Conservation (phyloP, 2,797 vertebrate genomes). For the Rhyacichthys aspro region DNA sequence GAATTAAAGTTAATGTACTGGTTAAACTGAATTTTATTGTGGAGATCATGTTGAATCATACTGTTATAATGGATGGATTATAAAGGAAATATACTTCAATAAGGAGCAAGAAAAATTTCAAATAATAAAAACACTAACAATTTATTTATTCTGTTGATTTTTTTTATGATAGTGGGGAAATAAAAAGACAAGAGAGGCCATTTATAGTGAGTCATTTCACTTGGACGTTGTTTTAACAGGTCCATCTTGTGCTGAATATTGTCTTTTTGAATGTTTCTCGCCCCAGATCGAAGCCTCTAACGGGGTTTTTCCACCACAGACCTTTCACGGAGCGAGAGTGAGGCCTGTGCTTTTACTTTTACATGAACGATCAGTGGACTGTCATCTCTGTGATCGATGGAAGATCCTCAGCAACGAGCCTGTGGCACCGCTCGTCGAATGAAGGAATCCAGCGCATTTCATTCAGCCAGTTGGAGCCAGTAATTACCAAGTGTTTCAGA, state of each 20-base stretch:
- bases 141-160: too few relatives aligned
- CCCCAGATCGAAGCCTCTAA: neutral
- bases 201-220: neutral
- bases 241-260: neutral
- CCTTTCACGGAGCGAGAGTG: conserved; percentile 32
- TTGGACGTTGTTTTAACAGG: neutral
- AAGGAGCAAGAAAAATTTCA: too few relatives aligned
- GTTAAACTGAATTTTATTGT: too few relatives aligned
- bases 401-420: conserved; percentile 28
- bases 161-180: too few relatives aligned
- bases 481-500: conserved; percentile 54
- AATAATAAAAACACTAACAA: too few relatives aligned
- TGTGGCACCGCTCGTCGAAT: conserved; percentile 9
- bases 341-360: conserved; percentile 21
- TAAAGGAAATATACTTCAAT: too few relatives aligned
- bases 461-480: conserved; percentile 35
- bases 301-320: conserved; percentile 10
- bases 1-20: too few relatives aligned
- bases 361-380: conserved; percentile 34
- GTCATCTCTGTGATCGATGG: conserved; percentile 60
- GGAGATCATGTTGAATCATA: too few relatives aligned
- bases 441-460: conserved; percentile 47
- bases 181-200: too few relatives aligned
- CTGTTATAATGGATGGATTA: too few relatives aligned
- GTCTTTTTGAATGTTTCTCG: neutral